Percentiles rank a stretch among this genome's conserved stretches.
Evolutionary conservation across 1,140 invertebrate genomes (phyloP).

Genomic region (Acromyrmex heyeri): DNA sequence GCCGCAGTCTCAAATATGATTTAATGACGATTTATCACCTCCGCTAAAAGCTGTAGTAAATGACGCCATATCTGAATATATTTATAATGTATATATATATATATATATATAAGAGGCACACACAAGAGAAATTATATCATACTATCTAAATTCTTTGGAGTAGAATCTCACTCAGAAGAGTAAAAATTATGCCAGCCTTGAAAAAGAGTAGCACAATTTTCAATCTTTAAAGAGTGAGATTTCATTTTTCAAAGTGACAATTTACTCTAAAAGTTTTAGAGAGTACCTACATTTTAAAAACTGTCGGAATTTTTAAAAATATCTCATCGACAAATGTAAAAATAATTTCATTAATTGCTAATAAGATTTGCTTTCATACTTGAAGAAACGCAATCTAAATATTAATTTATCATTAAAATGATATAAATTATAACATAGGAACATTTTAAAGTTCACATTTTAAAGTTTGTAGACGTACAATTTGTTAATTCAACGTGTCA

Average conservation of each 20-base stretch:
- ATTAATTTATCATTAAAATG: slow-evolving; percentile 4
- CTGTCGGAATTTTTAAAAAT: neutral
- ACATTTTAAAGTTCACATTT: neutral
- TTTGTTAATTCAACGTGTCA: slow-evolving; percentile 39
- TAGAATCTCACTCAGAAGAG: too few species aligned
- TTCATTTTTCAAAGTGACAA: too few species aligned
- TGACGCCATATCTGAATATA: neutral
- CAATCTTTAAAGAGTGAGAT: too few species aligned
- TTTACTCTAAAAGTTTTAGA: too few species aligned
- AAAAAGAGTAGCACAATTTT: too few species aligned
- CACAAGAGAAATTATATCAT: neutral
- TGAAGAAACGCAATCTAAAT: neutral
- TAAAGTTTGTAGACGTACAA: neutral
- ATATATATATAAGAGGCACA: neutral
- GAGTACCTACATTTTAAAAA: neutral
- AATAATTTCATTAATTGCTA: slow-evolving; percentile 5
- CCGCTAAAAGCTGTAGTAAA: slow-evolving; percentile 9
- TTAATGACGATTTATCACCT: slow-evolving; percentile 52
- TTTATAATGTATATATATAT: neutral
- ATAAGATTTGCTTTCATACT: neutral
- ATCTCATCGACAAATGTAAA: neutral
- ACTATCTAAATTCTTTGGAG: neutral
- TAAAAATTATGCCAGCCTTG: too few species aligned
- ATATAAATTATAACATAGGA: neutral
- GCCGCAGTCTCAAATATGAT: slow-evolving; percentile 49